phyloP scores from a whole-genome alignment of 2,797 vertebrate genomes.

The Mionectes olivaceus region DNA sequence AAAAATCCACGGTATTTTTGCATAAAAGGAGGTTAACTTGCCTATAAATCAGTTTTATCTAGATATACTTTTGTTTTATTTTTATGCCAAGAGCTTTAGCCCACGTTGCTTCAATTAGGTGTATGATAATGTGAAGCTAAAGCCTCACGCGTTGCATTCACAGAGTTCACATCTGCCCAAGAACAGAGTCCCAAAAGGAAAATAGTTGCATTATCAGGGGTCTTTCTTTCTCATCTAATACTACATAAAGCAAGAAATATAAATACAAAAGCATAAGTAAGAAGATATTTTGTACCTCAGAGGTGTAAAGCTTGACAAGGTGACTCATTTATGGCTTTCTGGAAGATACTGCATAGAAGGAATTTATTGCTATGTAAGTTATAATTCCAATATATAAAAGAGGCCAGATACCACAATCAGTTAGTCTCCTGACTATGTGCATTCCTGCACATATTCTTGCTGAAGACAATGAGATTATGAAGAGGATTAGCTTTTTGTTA shows the following conservation, averaged over 20 bases:
- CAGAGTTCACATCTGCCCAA: not conserved
- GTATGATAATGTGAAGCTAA: not conserved
- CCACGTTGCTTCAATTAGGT: not conserved
- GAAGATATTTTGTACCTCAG: slow-evolving; percentile 25
- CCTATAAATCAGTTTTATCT: slow-evolving; percentile 33
- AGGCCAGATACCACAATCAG: slow-evolving; percentile 9
- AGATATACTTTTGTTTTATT: not conserved
- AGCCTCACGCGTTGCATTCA: not conserved
- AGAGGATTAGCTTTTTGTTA: slow-evolving; percentile 38
- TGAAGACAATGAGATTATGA: slow-evolving; percentile 48
- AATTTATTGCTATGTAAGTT: slow-evolving; percentile 39
- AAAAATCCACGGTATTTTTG: not conserved
- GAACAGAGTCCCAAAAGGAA: not conserved
- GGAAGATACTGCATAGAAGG: slow-evolving; percentile 5
- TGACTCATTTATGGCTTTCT: slow-evolving; percentile 56
- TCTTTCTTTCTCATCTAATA: not conserved
- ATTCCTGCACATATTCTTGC: slow-evolving; percentile 24
- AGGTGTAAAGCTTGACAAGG: slow-evolving; percentile 49
- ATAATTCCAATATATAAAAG: slow-evolving; percentile 17
- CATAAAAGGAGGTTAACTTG: not conserved
- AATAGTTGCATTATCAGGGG: not conserved
- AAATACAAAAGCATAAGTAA: slow-evolving; percentile 24
- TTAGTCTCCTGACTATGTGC: slow-evolving; percentile 21
- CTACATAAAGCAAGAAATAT: slow-evolving; percentile 6
- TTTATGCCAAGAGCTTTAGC: not conserved